Evolutionary conservation across 2,888 invertebrate genomes (phyloP).

Genomic region (Lasioglossum morio): DNA sequence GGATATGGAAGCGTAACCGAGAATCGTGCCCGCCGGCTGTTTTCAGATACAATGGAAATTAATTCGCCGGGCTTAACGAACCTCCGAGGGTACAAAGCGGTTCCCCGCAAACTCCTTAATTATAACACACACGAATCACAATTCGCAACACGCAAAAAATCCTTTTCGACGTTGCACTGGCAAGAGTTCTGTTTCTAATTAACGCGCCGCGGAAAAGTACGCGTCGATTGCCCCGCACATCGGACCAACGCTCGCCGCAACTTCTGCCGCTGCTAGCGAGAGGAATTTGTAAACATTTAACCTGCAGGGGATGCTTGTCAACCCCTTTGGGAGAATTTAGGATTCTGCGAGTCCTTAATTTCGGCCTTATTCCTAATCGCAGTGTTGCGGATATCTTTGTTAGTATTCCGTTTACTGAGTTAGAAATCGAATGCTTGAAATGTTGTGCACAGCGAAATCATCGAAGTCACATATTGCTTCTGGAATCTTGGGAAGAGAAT

Average conservation of each 20-base stretch:
- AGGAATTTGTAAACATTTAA: background rate
- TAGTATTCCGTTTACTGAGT: background rate
- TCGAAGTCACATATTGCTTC: background rate
- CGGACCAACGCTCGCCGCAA: too few relatives aligned
- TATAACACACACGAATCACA: conserved; percentile 31
- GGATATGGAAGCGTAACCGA: conserved; percentile 8
- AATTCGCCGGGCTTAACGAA: conserved; percentile 65
- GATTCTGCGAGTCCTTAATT: background rate
- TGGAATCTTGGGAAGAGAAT: background rate
- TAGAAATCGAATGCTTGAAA: background rate
- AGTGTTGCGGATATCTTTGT: background rate
- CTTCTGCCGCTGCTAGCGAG: background rate
- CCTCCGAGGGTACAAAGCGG: conserved; percentile 42
- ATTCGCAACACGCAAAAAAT: background rate
- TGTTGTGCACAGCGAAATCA: background rate
- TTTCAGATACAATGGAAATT: conserved; percentile 61
- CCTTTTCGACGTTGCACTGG: background rate
- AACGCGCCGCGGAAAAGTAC: background rate
- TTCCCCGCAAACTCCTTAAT: conserved; percentile 53
- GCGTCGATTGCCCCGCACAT: background rate
- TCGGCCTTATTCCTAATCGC: background rate
- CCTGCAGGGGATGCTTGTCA: background rate
- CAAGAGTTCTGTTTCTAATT: background rate
- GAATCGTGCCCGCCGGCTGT: conserved; percentile 43
- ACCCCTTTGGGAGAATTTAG: background rate